Evolutionary conservation across 2,888 invertebrate species (phyloP).

Genomic region (Tolmerus cingulatus): DNA sequence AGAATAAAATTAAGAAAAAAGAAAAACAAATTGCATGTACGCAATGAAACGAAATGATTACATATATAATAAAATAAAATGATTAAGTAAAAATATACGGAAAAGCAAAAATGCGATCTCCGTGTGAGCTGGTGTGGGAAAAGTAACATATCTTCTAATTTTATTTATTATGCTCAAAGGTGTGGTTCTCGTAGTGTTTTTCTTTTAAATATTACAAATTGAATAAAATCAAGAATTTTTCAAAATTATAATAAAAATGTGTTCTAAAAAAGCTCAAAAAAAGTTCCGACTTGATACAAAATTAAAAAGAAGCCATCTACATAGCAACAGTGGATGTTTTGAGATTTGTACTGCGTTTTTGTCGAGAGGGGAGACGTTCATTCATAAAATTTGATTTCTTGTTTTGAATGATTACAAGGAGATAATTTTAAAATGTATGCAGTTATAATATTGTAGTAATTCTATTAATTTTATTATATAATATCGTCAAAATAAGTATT

Average conservation of each 20-base stretch:
- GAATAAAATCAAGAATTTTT: neutral
- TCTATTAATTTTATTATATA: too few relatives aligned
- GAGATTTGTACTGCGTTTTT: conserved; percentile 15
- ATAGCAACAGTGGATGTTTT: conserved; percentile 14
- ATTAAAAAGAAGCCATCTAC: conserved; percentile 36
- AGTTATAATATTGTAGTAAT: neutral
- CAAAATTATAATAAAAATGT: neutral
- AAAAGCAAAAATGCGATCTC: conserved; percentile 48
- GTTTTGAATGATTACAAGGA: neutral
- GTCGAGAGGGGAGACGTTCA: neutral
- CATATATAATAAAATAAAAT: conserved; percentile 37
- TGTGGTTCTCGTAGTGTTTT: conserved; percentile 22
- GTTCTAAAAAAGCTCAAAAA: conserved; percentile 26
- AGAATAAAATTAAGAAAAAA: conserved; percentile 39
- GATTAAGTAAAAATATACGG: neutral
- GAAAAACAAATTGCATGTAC: conserved; percentile 64
- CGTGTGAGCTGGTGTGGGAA: conserved; percentile 41
- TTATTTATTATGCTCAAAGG: neutral
- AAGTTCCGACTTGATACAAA: conserved; percentile 9
- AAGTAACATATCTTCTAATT: conserved; percentile 30
- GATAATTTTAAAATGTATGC: neutral
- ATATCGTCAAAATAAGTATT: neutral
- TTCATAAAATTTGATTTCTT: neutral
- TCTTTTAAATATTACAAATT: neutral
- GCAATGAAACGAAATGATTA: conserved; percentile 56